phyloP scores from a whole-genome alignment of 2,113 vertebrate species.

The Phocoena sinus region DNA sequence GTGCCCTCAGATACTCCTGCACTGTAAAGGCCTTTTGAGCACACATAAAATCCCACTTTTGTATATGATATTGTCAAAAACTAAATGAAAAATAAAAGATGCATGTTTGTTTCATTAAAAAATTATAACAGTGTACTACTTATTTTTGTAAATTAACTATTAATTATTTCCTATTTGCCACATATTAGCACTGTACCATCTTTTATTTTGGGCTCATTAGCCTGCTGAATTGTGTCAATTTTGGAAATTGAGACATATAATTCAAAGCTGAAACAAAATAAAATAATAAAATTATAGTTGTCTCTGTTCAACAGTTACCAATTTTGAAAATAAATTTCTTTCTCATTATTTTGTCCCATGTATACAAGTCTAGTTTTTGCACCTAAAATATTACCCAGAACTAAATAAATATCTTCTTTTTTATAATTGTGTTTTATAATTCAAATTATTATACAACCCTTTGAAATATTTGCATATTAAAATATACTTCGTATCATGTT shows the following conservation, averaged over 20 bases:
- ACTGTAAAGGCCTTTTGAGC: background rate
- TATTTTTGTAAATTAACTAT: background rate
- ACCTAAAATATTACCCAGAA: background rate
- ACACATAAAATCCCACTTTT: background rate
- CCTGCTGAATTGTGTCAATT: background rate
- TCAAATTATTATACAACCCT: background rate
- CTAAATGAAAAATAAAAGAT: background rate
- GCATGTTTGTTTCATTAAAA: background rate
- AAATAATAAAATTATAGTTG: background rate
- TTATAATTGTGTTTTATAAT: background rate
- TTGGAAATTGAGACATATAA: background rate
- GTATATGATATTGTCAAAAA: background rate
- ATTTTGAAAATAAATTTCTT: conserved; percentile 2
- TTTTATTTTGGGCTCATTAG: background rate
- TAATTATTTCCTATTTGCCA: background rate
- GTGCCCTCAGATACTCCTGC: accelerated
- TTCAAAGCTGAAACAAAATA: background rate
- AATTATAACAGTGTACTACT: background rate
- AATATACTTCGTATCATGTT: background rate
- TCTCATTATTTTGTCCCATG: background rate
- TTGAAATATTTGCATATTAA: background rate
- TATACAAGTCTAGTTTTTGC: background rate
- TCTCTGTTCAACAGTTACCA: background rate
- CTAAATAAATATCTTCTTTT: background rate
- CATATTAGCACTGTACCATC: background rate